Evolutionary conservation across 1,140 invertebrate species (phyloP).

Genomic region (Diploscapter pachys): DNA sequence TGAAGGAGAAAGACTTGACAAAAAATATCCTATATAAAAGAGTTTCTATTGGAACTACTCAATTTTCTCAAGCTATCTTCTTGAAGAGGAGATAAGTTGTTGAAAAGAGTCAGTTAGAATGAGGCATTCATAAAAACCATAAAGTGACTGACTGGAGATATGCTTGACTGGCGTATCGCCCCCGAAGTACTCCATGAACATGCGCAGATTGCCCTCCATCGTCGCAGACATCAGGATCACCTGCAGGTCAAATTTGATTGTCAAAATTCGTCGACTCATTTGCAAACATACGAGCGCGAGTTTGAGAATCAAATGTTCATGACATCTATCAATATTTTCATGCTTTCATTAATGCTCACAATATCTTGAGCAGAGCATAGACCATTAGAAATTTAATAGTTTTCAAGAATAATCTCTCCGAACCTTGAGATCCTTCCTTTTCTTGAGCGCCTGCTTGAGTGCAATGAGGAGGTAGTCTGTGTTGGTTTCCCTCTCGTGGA

Average conservation of each 20-base stretch:
- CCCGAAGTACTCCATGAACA: constrained; percentile 82
- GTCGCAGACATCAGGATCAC: constrained; percentile 93
- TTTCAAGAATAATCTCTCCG: constrained; percentile 44
- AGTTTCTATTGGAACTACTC: not conserved
- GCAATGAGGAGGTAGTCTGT: constrained; percentile 86
- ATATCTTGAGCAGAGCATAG: no score
- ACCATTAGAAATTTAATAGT: no score
- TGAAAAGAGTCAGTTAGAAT: not conserved
- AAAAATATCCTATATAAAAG: constrained; percentile 1
- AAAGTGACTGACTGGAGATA: constrained; percentile 60
- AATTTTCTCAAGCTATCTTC: no score
- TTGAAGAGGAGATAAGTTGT: no score
- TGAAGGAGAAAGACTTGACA: constrained; percentile 31
- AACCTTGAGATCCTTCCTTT: constrained; percentile 65
- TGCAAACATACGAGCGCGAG: not conserved
- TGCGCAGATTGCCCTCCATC: constrained; percentile 71
- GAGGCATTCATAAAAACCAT: not conserved
- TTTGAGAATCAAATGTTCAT: no score
- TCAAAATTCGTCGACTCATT: no score
- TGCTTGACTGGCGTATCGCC: constrained; percentile 68
- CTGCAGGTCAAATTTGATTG: constrained; percentile 63
- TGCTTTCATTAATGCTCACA: no score
- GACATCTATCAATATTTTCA: no score
- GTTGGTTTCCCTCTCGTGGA: constrained; percentile 87
- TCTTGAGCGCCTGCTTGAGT: constrained; percentile 72